Evolutionary conservation across 37 sponge, comb jelly and placozoan species (phyloP).

Genomic region (Ephydatia muelleri): DNA sequence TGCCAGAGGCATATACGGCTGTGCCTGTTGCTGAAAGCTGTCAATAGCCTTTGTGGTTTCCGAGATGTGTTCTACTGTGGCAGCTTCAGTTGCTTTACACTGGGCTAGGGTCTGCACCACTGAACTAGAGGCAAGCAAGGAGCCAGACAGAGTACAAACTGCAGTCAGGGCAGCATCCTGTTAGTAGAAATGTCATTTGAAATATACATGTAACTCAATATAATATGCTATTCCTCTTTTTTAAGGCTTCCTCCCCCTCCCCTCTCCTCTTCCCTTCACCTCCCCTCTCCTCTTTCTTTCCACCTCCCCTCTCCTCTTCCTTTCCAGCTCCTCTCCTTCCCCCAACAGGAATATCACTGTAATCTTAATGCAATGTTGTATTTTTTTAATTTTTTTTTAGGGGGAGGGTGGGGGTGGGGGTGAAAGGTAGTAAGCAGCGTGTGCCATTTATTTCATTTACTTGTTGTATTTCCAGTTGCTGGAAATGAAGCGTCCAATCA

Average conservation of each 20-base stretch:
- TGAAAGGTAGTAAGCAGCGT: not conserved
- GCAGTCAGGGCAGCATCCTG: constrained; percentile 15
- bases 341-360: no score
- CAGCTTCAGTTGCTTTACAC: not conserved
- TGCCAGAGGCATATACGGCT: constrained; percentile 35
- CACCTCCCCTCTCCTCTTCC: no score
- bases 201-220: not conserved
- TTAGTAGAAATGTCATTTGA: not conserved
- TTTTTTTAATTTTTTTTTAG: not conserved
- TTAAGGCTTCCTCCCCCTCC: no score
- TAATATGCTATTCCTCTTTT: not conserved
- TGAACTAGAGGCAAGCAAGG: not conserved
- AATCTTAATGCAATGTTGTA: not conserved
- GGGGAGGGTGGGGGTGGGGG: not conserved
- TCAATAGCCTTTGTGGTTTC: constrained; percentile 44
- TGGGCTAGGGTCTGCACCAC: constrained; percentile 12
- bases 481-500: constrained; percentile 53
- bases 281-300: not conserved
- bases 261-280: no score
- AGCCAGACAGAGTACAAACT: not conserved
- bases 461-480: constrained; percentile 33
- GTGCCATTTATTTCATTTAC: no score
- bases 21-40: constrained; percentile 10
- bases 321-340: no score
- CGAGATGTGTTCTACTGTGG: constrained; percentile 25